These are phyloP conservation scores for Alaudala cheleensis DNA, from an alignment of 2,113 vertebrate species.

Conservation along the genomic window DNA sequence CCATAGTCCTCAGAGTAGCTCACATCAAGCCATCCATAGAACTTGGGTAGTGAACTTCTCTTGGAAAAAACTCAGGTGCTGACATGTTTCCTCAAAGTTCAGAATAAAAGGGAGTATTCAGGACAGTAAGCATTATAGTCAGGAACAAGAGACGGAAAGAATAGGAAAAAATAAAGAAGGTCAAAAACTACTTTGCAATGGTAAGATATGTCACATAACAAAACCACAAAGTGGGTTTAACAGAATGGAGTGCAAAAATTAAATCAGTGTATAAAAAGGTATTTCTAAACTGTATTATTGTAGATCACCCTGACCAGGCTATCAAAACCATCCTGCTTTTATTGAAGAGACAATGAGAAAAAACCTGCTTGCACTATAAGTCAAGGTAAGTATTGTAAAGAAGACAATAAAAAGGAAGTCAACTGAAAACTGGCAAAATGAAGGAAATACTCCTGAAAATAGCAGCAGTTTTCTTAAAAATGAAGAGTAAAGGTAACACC, in stretches of 20 bases:
- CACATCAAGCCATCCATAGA: not conserved
- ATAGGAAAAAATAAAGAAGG: not conserved
- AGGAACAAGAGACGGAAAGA: not conserved
- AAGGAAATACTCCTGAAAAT: not conserved
- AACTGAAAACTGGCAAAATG: not conserved
- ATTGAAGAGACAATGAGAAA: not conserved
- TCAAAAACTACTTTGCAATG: not conserved
- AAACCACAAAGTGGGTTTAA: not conserved
- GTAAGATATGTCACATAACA: not conserved
- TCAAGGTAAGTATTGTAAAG: not conserved
- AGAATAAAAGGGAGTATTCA: not conserved
- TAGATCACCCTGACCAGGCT: not conserved
- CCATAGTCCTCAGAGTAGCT: not conserved
- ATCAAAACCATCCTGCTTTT: not conserved
- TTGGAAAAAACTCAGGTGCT: not conserved
- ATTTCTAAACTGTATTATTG: not conserved
- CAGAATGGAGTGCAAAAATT: not conserved
- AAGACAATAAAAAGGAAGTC: not conserved
- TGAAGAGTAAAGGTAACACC: not conserved
- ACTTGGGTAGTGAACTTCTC: not conserved
- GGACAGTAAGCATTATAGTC: not conserved
- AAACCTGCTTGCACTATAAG: rapidly evolving
- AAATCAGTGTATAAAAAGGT: not conserved
- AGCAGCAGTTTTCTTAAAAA: not conserved
- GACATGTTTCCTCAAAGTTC: not conserved